Percentiles rank a stretch among this genome's conserved stretches.
Evolutionary conservation across 1,140 invertebrate species (phyloP).

Genomic region (Drosophila eugracilis): DNA sequence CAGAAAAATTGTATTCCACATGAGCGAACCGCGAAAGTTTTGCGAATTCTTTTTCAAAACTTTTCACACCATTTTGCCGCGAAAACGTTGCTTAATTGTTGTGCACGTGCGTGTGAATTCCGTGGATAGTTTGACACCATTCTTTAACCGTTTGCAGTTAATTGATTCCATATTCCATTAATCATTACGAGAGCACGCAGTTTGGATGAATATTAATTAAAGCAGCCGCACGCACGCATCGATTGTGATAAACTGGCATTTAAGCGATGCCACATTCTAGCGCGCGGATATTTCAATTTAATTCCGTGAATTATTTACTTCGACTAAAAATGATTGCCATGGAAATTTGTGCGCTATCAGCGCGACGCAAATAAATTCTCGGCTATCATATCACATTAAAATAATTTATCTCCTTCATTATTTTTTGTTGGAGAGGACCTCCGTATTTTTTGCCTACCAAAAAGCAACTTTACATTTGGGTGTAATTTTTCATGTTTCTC

Average conservation of each 20-base stretch:
- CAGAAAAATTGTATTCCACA: constrained; percentile 4
- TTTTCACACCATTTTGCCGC: constrained; percentile 28
- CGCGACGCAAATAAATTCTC: constrained; percentile 57
- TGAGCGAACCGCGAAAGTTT: neutral
- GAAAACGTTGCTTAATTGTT: constrained; percentile 38
- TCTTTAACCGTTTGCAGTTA: constrained; percentile 38
- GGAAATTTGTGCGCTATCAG: constrained; percentile 41
- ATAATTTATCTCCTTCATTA: constrained; percentile 70
- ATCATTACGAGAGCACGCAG: constrained; percentile 23
- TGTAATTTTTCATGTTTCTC: constrained; percentile 69
- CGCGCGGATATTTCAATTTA: constrained; percentile 51
- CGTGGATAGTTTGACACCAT: constrained; percentile 42
- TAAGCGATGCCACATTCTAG: constrained; percentile 48
- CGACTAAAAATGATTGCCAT: constrained; percentile 44
- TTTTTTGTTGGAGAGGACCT: constrained; percentile 12
- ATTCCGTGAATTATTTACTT: constrained; percentile 62
- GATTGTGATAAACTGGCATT: constrained; percentile 54
- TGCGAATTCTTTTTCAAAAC: constrained; percentile 29
- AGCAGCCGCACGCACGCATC: constrained; percentile 48
- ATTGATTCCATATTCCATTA: constrained; percentile 63
- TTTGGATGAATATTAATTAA: constrained; percentile 56
- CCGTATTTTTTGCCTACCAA: neutral
- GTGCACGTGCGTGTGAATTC: constrained; percentile 27
- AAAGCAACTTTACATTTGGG: constrained; percentile 55
- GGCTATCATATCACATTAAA: constrained; percentile 76